Evolutionary conservation across 2,113 vertebrate species (phyloP), one percentile per base, ranked within the genome.

Genomic region (Nycticebus coucang): DNA sequence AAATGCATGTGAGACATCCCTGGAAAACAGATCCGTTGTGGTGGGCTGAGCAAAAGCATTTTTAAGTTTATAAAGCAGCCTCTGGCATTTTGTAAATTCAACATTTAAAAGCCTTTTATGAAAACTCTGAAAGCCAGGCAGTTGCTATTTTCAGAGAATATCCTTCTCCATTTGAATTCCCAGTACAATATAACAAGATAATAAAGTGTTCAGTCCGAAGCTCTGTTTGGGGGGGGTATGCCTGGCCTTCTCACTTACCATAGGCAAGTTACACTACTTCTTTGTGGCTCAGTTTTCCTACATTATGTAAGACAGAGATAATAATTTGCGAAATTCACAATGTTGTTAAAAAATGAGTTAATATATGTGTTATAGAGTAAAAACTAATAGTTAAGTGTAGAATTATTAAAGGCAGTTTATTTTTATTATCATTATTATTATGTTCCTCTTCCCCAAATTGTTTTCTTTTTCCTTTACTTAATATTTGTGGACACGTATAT

Each of bases 371-470:
- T 15, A 0, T 41, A 50, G 5, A 59, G 90, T 53, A 41, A 91
- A 66, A 72, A 60, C 0, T 28, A 87, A 64, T 66, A 9, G 5
- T 72, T 28, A 78, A 53, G 9, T 68, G 11, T 71, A 53, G 19
- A 83, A 37, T 18, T 57, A 7, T 66, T 5, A 80, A 4, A 50
- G 12, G 50, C 2, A 72, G 6, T 1, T 45, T 68, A 24, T 19
- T 89, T 79, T 84, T 79, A 77, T 14, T 26, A 72, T 26, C 1
- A 7, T 45, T 17, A 33, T 60, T 33, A 55, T 30, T 83, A 18
- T n/a, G 24, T 64, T 59, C 4, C 1, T 3, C 37, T 26, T 2
- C 4, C 1, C 37, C 1, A 35, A n/a, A 45, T 28, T 0, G 28
- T 78, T 50, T 57, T 19, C 18, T 50, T 62, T 82, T 45, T 59